These are phyloP conservation scores for Epinephelus moara DNA, from an alignment of 2,113 vertebrate genomes.

Conservation along the genomic window DNA sequence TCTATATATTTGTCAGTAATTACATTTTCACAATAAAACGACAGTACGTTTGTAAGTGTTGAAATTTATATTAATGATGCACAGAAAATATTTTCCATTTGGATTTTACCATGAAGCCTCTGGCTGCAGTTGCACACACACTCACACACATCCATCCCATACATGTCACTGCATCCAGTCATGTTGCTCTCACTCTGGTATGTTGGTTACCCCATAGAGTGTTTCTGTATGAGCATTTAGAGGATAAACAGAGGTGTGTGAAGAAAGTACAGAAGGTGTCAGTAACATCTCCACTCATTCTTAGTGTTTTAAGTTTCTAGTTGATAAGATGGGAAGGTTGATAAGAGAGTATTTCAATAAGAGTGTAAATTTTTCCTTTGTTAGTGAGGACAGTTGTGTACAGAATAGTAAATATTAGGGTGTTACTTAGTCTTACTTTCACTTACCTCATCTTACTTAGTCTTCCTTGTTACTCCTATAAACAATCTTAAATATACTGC, in stretches of 20 bases:
- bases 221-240: constrained; percentile 27
- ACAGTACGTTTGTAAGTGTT: too few relatives aligned
- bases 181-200: constrained; percentile 64
- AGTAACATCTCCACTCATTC: not conserved
- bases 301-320: not conserved
- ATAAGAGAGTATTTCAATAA: not conserved
- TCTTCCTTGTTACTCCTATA: not conserved
- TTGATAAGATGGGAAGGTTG: not conserved
- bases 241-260: not conserved
- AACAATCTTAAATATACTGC: not conserved
- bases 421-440: not conserved
- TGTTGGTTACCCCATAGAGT: constrained; percentile 47
- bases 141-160: constrained; percentile 22
- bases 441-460: too few relatives aligned
- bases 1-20: not conserved
- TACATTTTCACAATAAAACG: too few relatives aligned
- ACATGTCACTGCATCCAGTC: constrained; percentile 37
- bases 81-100: not conserved
- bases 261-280: not conserved
- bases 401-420: too few relatives aligned
- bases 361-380: not conserved
- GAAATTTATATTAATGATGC: not conserved
- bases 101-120: constrained; percentile 33
- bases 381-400: not conserved
- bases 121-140: constrained; percentile 62